phyloP scores from a whole-genome alignment of 2,113 vertebrate species.

The Anolis sagrei region DNA sequence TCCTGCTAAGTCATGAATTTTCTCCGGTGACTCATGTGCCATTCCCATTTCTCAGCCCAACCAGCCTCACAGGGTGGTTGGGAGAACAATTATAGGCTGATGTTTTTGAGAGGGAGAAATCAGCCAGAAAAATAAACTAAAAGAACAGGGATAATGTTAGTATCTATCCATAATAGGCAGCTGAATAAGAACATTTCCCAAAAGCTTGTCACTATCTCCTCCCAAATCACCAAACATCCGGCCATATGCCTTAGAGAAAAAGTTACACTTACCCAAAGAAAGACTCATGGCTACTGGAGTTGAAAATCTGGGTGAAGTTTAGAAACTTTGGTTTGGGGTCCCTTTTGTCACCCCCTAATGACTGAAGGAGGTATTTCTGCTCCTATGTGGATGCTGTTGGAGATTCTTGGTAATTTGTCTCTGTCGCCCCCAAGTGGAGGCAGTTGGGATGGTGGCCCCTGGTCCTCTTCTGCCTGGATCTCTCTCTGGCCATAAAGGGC shows the following conservation, averaged over 20 bases:
- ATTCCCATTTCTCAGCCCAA: not conserved
- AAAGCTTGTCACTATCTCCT: not conserved
- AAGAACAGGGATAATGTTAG: not conserved
- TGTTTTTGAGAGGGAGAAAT: not conserved
- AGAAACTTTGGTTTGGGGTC: not conserved
- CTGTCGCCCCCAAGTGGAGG: not conserved
- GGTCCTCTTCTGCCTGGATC: not conserved
- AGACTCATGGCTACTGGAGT: not conserved
- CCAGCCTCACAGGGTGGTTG: not conserved
- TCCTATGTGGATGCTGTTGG: not conserved
- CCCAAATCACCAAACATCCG: not conserved
- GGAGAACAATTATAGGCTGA: not conserved
- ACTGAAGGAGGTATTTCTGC: conserved; percentile 2
- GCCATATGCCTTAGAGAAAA: not conserved
- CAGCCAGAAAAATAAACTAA: not conserved
- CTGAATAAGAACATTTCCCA: not conserved
- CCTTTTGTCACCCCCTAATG: conserved; percentile 28
- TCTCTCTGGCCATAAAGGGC: not conserved
- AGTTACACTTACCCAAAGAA: conserved; percentile 6
- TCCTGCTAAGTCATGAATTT: not conserved
- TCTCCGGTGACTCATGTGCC: too few relatives aligned
- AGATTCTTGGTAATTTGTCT: not conserved
- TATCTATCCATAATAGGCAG: not conserved
- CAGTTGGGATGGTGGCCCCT: not conserved
- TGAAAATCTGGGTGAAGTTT: not conserved